Evolutionary conservation across 2,888 invertebrate species (phyloP), one percentile per base, ranked within the genome.

Genomic region (Mechanitis mazaeus): DNA sequence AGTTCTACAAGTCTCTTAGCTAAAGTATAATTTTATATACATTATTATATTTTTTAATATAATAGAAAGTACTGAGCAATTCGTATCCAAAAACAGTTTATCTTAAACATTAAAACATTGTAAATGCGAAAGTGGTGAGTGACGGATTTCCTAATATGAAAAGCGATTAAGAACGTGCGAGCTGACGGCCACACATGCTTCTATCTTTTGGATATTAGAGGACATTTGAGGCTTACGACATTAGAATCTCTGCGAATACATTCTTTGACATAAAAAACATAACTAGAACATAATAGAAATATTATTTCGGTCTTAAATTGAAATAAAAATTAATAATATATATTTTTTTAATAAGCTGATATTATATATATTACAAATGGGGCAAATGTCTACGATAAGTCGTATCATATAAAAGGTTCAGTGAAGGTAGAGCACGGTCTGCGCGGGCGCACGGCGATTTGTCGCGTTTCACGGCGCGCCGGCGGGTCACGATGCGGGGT

Each of bases 161-260:
- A 66, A 78, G 80, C 87, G 85, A 88, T 89, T 89, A 89, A 81
- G 89, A 87, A 76, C 89, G 86, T 87, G 85, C 84, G 87, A 87
- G 85, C 76, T 77, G 71, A 66, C 78, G 71, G 66, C 78, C 80
- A 77, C 81, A 80, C 77, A 60, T 60, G 55, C 58, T 61, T 64
- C 57, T 56, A 54, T 61, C 60, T 66, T 62, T 66, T 66, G 56
- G 64, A 63, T 56, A 58, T 59, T 20, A 56, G 55, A 31, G 58
- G 58, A 46, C 58, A 55, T 60, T 64, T 60, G 56, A 12, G 45
- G 7, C 47, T 56, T 56, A 64, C 66, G 66, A 66, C 38, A 58
- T 42, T 55, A 11, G 31, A 50, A 6, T 28, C 50, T 50, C 31
- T 31, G 9, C 2, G 9, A 31, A 6, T 47, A 3, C 47, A 7